Evolutionary conservation across 1,140 invertebrate species (phyloP).

Genomic region (Arion vulgaris): DNA sequence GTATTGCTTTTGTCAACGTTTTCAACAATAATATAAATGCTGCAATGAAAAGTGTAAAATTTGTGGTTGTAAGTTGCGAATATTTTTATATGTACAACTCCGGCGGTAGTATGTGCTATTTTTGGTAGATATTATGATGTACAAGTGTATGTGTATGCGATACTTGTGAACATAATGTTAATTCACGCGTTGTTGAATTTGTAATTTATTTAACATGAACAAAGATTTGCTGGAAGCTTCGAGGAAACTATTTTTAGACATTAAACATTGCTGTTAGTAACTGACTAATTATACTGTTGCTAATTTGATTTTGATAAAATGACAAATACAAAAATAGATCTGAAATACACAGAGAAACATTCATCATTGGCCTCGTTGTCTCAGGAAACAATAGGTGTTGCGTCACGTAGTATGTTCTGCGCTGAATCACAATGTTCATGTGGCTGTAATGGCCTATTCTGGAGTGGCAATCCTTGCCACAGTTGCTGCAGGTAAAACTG

Average conservation of each 20-base stretch:
- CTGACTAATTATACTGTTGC: no score
- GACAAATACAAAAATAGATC: no score
- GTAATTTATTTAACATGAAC: not conserved
- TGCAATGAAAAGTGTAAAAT: not conserved
- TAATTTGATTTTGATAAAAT: no score
- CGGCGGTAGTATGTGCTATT: not conserved
- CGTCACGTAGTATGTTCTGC: no score
- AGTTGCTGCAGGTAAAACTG: no score
- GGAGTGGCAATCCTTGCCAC: no score
- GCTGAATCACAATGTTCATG: no score
- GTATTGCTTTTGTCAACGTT: not conserved
- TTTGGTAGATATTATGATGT: not conserved
- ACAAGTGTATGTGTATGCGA: not conserved
- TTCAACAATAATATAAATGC: not conserved
- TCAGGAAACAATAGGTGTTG: no score
- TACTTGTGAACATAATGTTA: not conserved
- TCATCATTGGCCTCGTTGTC: no score
- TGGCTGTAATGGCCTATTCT: no score
- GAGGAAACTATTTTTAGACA: not conserved
- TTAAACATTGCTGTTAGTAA: not conserved
- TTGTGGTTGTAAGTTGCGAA: not conserved
- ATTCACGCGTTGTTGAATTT: not conserved
- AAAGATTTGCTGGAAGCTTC: not conserved
- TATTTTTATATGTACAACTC: not conserved
- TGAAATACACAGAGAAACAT: no score